These are phyloP conservation scores for Cynopterus sphinx DNA, from an alignment of 2,797 vertebrate species.

Conservation along the genomic window DNA sequence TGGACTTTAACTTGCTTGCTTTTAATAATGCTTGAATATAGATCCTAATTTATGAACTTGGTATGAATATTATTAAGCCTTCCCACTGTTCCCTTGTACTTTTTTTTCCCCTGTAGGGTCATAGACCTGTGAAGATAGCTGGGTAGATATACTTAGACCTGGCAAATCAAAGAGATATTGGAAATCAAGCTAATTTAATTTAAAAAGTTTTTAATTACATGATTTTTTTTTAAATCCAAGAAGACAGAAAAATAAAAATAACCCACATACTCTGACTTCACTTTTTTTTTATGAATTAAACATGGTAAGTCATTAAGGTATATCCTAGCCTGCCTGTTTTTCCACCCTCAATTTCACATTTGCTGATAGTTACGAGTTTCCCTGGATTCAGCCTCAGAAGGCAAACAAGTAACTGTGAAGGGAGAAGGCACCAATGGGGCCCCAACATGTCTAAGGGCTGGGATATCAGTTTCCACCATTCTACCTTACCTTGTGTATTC, in stretches of 20 bases:
- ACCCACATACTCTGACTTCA: neutral
- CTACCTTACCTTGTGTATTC: neutral
- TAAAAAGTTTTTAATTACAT: neutral
- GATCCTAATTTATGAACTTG: neutral
- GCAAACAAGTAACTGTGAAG: neutral
- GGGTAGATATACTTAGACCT: neutral
- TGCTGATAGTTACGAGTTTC: neutral
- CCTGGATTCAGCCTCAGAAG: neutral
- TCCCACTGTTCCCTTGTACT: neutral
- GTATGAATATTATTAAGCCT: constrained; percentile 17
- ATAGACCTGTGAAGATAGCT: constrained; percentile 39
- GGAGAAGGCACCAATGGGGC: neutral
- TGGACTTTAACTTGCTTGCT: constrained; percentile 37
- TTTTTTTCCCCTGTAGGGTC: neutral
- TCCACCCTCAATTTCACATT: neutral
- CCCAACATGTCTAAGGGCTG: no score
- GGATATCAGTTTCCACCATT: neutral
- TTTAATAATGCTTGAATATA: constrained; percentile 7
- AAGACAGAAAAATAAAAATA: neutral
- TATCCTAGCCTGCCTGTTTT: neutral
- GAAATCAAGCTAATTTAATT: constrained; percentile 35
- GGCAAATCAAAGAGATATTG: neutral
- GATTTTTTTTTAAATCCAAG: neutral
- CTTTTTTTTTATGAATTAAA: neutral
- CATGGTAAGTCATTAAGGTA: neutral